Evolutionary conservation across 2,888 invertebrate genomes (phyloP).

Genomic region (Nesidiocoris tenuis): DNA sequence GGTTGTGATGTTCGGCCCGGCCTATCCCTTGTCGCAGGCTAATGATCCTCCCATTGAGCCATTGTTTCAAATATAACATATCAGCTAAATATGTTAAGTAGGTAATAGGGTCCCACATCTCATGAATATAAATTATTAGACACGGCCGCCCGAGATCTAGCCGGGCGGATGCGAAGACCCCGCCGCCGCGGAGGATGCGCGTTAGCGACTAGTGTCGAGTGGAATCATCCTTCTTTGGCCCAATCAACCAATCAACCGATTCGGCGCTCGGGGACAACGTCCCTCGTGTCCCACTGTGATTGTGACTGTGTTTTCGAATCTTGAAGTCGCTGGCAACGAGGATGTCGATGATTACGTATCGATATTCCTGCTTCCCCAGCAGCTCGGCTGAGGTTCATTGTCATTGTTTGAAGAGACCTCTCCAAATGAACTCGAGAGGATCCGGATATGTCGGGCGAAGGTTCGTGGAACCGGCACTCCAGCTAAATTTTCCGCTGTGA

Average conservation of each 20-base stretch:
- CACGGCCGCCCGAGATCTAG: slow-evolving; percentile 20
- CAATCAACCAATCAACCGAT: slow-evolving; percentile 38
- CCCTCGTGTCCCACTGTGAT: background rate
- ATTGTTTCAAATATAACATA: slow-evolving; percentile 39
- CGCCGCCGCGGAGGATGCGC: slow-evolving; percentile 20
- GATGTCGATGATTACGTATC: slow-evolving; percentile 34
- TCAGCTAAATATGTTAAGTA: slow-evolving; percentile 40
- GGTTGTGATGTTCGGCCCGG: background rate
- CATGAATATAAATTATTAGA: slow-evolving; percentile 43
- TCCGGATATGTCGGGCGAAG: background rate
- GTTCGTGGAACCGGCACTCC: background rate
- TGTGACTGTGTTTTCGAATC: background rate
- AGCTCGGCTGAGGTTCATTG: background rate
- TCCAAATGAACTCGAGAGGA: background rate
- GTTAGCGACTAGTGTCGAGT: slow-evolving; percentile 31
- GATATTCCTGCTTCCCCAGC: too few species aligned
- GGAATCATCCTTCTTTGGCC: slow-evolving; percentile 42
- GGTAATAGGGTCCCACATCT: slow-evolving; percentile 38
- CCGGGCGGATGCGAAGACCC: slow-evolving; percentile 29
- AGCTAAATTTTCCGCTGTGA: too few species aligned
- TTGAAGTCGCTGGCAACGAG: slow-evolving; percentile 6
- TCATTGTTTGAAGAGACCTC: slow-evolving; percentile 26
- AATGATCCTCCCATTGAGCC: slow-evolving; percentile 18
- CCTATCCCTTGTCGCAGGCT: background rate
- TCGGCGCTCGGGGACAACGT: background rate